phyloP scores from a whole-genome alignment of 2,888 invertebrate species.

The Tenthredo scrophulariae region DNA sequence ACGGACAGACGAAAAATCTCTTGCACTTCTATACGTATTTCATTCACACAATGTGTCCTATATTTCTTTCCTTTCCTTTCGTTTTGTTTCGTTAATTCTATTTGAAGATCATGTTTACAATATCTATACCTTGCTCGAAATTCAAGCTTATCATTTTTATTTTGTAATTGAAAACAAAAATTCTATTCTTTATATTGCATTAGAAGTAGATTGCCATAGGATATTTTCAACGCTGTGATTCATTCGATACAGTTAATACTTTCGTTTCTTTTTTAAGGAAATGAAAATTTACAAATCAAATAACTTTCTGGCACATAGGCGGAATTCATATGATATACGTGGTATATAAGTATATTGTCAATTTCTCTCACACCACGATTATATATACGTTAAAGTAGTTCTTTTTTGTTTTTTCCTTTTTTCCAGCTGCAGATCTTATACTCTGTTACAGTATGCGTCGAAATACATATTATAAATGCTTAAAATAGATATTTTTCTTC shows the following conservation, averaged over 20 bases:
- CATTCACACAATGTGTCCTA: slow-evolving; percentile 29
- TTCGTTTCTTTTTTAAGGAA: neutral
- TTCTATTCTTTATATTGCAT: neutral
- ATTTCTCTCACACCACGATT: neutral
- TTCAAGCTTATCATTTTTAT: slow-evolving; percentile 22
- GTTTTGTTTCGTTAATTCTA: neutral
- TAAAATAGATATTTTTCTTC: neutral
- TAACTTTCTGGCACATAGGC: neutral
- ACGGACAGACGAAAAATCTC: slow-evolving; percentile 28
- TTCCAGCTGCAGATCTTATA: slow-evolving; percentile 32
- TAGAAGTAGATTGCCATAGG: neutral
- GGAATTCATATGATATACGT: neutral
- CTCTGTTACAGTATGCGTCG: neutral
- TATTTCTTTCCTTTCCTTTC: neutral
- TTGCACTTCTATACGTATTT: slow-evolving; percentile 16
- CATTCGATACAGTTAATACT: neutral
- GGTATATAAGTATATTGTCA: slow-evolving; percentile 14
- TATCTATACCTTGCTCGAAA: neutral
- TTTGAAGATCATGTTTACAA: slow-evolving; percentile 28
- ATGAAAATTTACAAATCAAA: slow-evolving; percentile 16
- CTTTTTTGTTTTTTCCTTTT: neutral
- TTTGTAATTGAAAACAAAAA: neutral
- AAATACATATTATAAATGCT: slow-evolving; percentile 22
- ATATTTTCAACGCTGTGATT: slow-evolving; percentile 1
- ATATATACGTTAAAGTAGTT: neutral